These are phyloP conservation scores for Philereme transversata DNA, from an alignment of 2,888 invertebrate species.

Conservation along the genomic window DNA sequence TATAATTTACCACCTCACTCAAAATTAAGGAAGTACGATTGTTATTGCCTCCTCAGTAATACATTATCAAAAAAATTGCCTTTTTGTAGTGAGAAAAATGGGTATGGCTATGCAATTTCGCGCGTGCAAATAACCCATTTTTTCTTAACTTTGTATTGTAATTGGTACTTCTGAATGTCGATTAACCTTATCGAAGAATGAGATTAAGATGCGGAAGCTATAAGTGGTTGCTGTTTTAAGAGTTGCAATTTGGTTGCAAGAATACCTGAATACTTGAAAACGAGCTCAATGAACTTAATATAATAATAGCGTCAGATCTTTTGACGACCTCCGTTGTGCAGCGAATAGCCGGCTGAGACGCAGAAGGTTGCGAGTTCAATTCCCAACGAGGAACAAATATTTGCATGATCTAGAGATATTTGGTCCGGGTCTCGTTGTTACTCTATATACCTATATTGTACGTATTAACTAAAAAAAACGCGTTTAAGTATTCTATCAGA, in stretches of 20 bases:
- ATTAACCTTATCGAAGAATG: slow-evolving; percentile 19
- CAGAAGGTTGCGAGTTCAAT: too few species aligned
- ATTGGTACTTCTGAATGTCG: slow-evolving; percentile 15
- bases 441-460: too few species aligned
- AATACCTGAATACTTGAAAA: slow-evolving; percentile 8
- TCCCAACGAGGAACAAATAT: too few species aligned
- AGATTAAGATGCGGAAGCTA: slow-evolving; percentile 16
- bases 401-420: too few species aligned
- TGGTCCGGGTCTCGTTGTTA: too few species aligned
- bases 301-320: too few species aligned
- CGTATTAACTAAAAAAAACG: too few species aligned
- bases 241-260: slow-evolving; percentile 8
- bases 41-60: not conserved
- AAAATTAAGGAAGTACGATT: not conserved
- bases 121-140: slow-evolving; percentile 14
- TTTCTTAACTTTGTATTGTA: slow-evolving; percentile 16
- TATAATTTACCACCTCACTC: not conserved
- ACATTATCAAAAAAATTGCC: too few species aligned
- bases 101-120: slow-evolving; percentile 4
- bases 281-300: too few species aligned
- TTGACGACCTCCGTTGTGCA: too few species aligned
- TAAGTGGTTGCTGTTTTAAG: slow-evolving; percentile 3
- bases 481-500: too few species aligned
- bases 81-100: not conserved
- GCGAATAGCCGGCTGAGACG: too few species aligned